Percentiles rank a stretch among this genome's conserved stretches.
Conservation (phyloP, 2,797 vertebrate species). For the Ibycter americanus region DNA sequence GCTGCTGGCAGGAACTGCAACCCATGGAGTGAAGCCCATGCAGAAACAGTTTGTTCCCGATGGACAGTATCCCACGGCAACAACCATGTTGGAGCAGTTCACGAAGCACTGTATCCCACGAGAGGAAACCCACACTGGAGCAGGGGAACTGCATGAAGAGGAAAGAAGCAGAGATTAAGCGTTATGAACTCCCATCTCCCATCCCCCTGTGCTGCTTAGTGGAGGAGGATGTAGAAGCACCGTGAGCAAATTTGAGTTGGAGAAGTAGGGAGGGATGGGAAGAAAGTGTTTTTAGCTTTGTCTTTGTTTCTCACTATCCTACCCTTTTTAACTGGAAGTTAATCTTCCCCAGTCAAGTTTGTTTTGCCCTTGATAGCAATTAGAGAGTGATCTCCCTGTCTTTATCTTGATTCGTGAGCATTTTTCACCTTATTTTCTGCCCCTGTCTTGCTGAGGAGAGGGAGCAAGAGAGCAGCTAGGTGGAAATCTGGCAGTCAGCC, state of each 20-base stretch:
- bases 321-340: background rate
- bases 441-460: background rate
- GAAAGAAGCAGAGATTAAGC: background rate
- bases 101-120: background rate
- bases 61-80: background rate
- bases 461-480: background rate
- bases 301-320: background rate
- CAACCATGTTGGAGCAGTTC: background rate
- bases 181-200: background rate
- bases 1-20: background rate
- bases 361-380: background rate
- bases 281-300: background rate
- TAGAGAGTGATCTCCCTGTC: background rate
- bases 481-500: background rate
- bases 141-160: background rate
- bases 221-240: background rate
- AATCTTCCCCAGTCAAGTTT: background rate
- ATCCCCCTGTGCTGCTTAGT: background rate
- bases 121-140: background rate
- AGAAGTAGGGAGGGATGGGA: background rate
- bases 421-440: background rate
- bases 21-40: rapidly evolving
- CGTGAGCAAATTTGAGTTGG: background rate
- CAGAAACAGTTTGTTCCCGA: background rate
- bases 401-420: background rate